These are phyloP conservation scores for Hecatera dysodea DNA, from an alignment of 2,888 invertebrate genomes.

Conservation along the genomic window DNA sequence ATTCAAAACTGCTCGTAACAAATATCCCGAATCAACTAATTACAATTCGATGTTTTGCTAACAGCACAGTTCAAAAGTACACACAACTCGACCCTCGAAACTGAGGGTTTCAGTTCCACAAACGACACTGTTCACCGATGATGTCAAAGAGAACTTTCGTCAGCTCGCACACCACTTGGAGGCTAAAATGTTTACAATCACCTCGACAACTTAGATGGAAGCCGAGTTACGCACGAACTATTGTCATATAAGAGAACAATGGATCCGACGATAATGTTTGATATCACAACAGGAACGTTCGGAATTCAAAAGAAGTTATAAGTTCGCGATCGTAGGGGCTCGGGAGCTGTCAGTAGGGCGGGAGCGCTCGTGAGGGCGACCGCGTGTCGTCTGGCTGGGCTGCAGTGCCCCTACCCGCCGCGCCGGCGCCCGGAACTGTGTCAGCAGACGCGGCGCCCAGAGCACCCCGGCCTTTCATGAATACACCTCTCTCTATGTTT, in stretches of 20 bases:
- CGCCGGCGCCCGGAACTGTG: conserved; percentile 90
- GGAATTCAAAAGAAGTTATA: conserved; percentile 71
- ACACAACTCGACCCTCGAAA: conserved; percentile 53
- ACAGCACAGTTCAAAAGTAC: conserved; percentile 61
- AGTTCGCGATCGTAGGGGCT: conserved; percentile 68
- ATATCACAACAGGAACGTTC: conserved; percentile 61
- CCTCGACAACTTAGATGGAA: conserved; percentile 77
- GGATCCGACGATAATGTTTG: conserved; percentile 62
- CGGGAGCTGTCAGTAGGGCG: conserved; percentile 71
- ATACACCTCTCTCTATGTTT: conserved; percentile 80
- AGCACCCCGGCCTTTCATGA: conserved; percentile 83
- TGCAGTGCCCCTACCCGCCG: conserved; percentile 82
- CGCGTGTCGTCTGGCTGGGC: conserved; percentile 89
- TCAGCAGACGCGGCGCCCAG: conserved; percentile 85
- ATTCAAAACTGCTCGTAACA: conserved; percentile 23
- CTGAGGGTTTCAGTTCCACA: conserved; percentile 53
- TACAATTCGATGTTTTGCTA: conserved; percentile 52
- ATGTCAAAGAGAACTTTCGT: conserved; percentile 70
- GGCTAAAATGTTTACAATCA: conserved; percentile 78
- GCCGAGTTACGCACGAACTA: conserved; percentile 81
- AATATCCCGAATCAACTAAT: conserved; percentile 50
- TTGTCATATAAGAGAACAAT: conserved; percentile 82
- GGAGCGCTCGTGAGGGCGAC: conserved; percentile 82
- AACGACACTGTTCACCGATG: conserved; percentile 55
- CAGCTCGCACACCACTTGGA: conserved; percentile 64